Conservation (phyloP, 2,797 vertebrate species). For the Chelon auratus region DNA sequence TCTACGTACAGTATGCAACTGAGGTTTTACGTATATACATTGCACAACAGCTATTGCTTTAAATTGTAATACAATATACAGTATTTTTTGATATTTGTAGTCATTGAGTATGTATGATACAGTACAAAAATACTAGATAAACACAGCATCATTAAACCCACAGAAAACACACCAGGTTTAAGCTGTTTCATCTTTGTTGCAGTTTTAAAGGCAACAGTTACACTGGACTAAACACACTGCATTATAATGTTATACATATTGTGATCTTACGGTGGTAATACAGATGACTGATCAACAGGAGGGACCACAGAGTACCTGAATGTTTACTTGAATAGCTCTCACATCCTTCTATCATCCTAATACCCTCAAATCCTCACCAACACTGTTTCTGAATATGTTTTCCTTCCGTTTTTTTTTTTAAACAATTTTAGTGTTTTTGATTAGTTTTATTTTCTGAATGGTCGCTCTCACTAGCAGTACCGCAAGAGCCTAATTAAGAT, state of each 20-base stretch:
- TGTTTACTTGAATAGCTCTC: constrained; percentile 37
- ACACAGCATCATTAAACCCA: too few species aligned
- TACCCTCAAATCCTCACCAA: constrained; percentile 25
- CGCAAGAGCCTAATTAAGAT: constrained; percentile 18
- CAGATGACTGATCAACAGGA: constrained; percentile 25
- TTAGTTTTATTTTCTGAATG: constrained; percentile 19
- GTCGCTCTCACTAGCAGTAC: constrained; percentile 10
- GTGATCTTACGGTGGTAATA: background rate
- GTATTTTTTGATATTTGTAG: too few species aligned
- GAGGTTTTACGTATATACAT: too few species aligned
- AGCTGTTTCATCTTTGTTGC: too few species aligned
- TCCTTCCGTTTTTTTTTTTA: background rate
- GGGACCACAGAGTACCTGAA: constrained; percentile 21
- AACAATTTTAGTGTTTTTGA: constrained; percentile 13
- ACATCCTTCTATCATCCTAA: constrained; percentile 26
- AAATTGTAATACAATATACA: too few species aligned
- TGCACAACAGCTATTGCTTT: too few species aligned
- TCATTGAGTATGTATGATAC: too few species aligned
- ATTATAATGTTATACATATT: background rate
- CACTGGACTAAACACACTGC: background rate
- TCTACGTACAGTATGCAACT: too few species aligned
- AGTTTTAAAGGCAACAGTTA: too few species aligned
- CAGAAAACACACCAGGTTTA: too few species aligned
- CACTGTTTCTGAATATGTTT: background rate
- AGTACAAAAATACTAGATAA: background rate